A percentile compares a stretch with the other conserved stretches of the same genome.
These are phyloP conservation scores for Gallinago solitaria DNA, from an alignment of 2,797 vertebrate genomes.

Conservation along the genomic window DNA sequence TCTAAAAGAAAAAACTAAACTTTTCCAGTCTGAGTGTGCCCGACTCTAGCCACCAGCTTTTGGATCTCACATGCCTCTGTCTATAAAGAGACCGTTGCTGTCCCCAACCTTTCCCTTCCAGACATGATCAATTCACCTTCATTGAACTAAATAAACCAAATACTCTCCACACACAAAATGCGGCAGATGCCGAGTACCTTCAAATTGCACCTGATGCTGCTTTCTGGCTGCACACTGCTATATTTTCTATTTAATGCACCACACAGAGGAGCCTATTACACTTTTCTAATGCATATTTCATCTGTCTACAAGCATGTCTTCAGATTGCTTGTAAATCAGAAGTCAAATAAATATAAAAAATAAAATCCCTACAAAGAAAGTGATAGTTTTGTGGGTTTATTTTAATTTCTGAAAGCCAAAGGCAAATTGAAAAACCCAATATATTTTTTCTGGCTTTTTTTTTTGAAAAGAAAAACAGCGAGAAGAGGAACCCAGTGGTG, in stretches of 20 bases:
- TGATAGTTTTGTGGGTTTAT: fast-evolving
- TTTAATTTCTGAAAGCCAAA: neutral
- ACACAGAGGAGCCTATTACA: neutral
- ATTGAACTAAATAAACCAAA: neutral
- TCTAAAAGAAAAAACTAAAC: constrained; percentile 24
- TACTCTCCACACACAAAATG: neutral
- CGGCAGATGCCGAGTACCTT: neutral
- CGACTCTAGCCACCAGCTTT: constrained; percentile 19
- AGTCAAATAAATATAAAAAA: neutral
- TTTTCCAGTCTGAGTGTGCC: constrained; percentile 51
- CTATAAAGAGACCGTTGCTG: neutral
- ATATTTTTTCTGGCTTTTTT: neutral
- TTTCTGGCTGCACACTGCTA: neutral
- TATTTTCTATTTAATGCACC: neutral
- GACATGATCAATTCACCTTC: neutral
- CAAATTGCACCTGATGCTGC: neutral
- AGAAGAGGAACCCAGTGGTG: neutral
- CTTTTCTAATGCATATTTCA: neutral
- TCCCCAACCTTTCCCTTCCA: neutral
- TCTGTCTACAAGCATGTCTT: neutral
- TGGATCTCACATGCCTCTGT: neutral
- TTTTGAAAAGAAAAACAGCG: neutral
- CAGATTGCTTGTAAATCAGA: neutral
- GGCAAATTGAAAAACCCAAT: neutral
- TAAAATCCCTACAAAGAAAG: neutral